phyloP scores from a whole-genome alignment of 2,113 vertebrate species.

The Carlito syrichta region DNA sequence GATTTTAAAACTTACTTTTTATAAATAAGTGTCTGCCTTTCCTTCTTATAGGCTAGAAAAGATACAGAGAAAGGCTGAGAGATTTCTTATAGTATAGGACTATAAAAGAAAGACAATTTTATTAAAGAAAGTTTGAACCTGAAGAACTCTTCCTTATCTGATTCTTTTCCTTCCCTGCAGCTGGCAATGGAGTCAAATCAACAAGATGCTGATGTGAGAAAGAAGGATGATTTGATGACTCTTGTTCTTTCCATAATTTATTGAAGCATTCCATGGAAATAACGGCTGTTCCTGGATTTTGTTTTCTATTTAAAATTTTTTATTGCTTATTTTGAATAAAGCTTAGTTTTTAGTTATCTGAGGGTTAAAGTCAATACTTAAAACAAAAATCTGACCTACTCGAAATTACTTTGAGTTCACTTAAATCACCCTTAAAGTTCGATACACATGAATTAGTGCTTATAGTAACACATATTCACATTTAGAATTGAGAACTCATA shows the following conservation, averaged over 20 bases:
- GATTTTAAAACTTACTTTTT: background rate
- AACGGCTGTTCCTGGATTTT: background rate
- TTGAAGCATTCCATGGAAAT: background rate
- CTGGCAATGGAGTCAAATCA: background rate
- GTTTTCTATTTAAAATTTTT: slow-evolving; percentile 35
- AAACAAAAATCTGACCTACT: slow-evolving; percentile 9
- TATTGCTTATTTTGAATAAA: slow-evolving; percentile 43
- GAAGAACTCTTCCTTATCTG: background rate
- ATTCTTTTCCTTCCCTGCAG: background rate
- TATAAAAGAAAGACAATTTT: background rate
- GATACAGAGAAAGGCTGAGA: background rate
- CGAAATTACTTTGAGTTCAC: background rate
- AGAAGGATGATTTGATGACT: background rate
- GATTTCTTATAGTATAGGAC: background rate
- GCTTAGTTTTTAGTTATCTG: background rate
- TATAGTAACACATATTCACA: background rate
- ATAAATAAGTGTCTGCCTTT: background rate
- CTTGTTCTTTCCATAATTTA: background rate
- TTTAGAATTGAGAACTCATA: background rate
- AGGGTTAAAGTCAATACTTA: background rate
- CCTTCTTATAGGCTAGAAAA: background rate
- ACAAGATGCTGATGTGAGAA: background rate
- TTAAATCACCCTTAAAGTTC: background rate
- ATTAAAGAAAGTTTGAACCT: background rate
- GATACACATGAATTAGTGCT: background rate